Evolutionary conservation across 2,888 invertebrate species (phyloP), one percentile per base, ranked within the genome.

Genomic region (Trachelus tabidus): DNA sequence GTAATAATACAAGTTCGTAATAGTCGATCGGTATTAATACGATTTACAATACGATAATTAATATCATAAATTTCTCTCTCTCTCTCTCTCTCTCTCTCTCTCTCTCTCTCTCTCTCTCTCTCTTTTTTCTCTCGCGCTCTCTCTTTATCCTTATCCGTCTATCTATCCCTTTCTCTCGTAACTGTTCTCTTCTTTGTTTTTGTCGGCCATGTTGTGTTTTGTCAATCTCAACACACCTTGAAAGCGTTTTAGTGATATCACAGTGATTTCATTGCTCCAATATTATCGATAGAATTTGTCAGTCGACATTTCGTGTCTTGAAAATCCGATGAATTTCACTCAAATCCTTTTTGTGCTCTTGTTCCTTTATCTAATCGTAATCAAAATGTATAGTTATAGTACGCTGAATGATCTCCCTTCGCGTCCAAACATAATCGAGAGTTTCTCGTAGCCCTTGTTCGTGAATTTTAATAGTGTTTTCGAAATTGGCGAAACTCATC

Each of bases 251-350:
- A 90, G 90, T 89, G 90, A 90, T 90, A 90, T 90, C 90, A 90
- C 90, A 90, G 90, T 90, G 90, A 90, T 90, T 90, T 90, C 90
- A 90, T 90, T 90, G 90, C 90, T 90, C 90, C 90, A 90, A 90
- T 90, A 90, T 90, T 90, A 90, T 90, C 88, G 87, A 89, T 90
- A 90, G 87, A 89, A 87, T 88, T 87, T 84, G 83, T 83, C 81
- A 30, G 69, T 69, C 69, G 69, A 40, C 40, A 40, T 15, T 71
- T 71, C 31, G 71, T 12, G 30, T 33, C 30, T 11, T 9, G 71
- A n/a, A 6, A 71, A 71, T 71, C 40, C 15, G 40, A 40, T 1
- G 40, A 40, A 40, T 40, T 15, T 15, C 40, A 15, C 15, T 40
- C 15, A 15, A 40, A 6, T 40, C 6, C 40, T 15, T 40, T 40